phyloP scores from a whole-genome alignment of 2,888 invertebrate species.

The Tenthredo mesomela region DNA sequence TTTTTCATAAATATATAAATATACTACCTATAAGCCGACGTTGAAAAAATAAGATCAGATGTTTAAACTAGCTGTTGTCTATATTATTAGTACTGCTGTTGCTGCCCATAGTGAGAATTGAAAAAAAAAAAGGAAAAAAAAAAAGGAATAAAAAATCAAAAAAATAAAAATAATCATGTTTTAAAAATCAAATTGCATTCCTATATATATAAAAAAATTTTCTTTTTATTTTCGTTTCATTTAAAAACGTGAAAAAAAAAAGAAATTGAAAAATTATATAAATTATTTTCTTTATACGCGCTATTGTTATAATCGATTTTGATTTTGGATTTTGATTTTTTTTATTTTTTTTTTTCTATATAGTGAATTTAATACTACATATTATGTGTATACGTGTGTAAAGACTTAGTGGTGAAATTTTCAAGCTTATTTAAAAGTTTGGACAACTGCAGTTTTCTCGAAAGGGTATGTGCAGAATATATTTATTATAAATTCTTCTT shows the following conservation, averaged over 20 bases:
- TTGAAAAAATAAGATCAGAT: not conserved
- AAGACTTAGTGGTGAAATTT: no score
- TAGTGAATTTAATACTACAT: not conserved
- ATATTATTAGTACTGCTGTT: not conserved
- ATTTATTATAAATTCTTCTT: no score
- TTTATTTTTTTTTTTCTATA: no score
- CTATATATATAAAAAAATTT: not conserved
- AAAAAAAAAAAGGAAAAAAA: no score
- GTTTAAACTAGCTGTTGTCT: not conserved
- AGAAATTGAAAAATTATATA: no score
- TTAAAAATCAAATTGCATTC: not conserved
- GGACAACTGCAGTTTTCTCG: not conserved
- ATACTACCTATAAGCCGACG: no score
- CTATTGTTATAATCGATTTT: no score
- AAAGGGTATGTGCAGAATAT: not conserved
- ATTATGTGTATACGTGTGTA: not conserved
- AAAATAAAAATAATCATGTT: not conserved
- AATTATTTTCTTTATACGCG: no score
- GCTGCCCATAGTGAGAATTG: not conserved
- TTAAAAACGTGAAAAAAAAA: no score
- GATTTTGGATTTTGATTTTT: no score
- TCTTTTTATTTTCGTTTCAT: not conserved
- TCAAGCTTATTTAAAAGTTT: no score
- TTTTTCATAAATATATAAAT: not conserved
- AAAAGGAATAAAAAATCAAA: not conserved